Base-by-base conservation (phyloP, 2,797 vertebrate genomes). In the Podarcis siculus region DNA sequence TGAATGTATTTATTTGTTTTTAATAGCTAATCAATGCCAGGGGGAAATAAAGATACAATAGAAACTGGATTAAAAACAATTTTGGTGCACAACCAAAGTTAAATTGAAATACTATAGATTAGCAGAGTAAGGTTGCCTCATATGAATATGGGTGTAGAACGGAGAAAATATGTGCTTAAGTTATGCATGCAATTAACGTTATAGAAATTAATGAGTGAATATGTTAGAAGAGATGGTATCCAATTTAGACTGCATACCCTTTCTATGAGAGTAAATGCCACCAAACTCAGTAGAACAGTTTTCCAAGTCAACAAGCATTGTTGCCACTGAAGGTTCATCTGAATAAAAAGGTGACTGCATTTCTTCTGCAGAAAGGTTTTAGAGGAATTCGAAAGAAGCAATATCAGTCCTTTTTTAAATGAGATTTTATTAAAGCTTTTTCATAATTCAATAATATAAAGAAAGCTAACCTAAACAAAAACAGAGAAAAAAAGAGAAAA, bases 11-110 rank as follows among this genome's bases (percentile, higher is more conserved):
- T 85, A 66, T 85, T 30, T 86, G 42, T 7, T 83, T 76, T 86
- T 86, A 58, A 86, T 86, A 69, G 79, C 42, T 37, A 76, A 82
- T 76, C 71, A 77, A 25, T 89, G 8, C 32, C 75, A 27, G 12
- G 66, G 27, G 82, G 42, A 49, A 67, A 76, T 58, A 76, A 75
- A 69, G 9, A 10, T 25, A 19, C 15, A 21, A 55, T 17, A 23
- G 55, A n/a, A n/a, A 69, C 12, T 19, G 21, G 6, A 82, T 81
- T 45, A 37, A 73, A 25, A 73, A 21, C 78, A 71, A 3, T 72
- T 75, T 75, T 82, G 23, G 25, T 77, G 3, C n/a, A 30, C 32
- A 45, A 75, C 37, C 23, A 73, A 64, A 82, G 4, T 61, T 73
- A 81, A 67, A 77, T 76, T 75, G 25, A 15, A 19, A 6, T 32